Percentiles rank a stretch among this genome's conserved stretches.
Conservation (phyloP, 2,888 invertebrate genomes). For the Hartigia nigra region DNA sequence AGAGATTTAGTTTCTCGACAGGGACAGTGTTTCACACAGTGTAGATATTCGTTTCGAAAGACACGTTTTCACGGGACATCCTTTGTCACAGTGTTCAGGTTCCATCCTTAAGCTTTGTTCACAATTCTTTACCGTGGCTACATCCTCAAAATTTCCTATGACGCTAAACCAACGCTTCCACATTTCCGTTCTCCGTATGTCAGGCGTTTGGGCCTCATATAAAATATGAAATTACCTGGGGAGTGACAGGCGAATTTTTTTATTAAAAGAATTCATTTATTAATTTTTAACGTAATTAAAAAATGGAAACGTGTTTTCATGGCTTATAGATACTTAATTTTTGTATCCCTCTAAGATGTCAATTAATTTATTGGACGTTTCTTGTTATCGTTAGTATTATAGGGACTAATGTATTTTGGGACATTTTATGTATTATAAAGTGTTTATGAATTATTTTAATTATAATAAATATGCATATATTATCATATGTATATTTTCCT, state of each 20-base stretch:
- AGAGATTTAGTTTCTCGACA: background rate
- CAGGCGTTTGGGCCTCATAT: background rate
- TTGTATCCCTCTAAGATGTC: background rate
- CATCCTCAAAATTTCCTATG: background rate
- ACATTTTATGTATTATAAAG: background rate
- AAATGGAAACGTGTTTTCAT: background rate
- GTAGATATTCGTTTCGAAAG: constrained; percentile 24
- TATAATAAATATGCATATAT: background rate
- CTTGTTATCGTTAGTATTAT: background rate
- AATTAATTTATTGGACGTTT: background rate
- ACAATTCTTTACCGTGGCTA: constrained; percentile 14
- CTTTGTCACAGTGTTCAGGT: constrained; percentile 17
- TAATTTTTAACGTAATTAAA: background rate
- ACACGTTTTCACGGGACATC: constrained; percentile 28
- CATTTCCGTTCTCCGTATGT: background rate
- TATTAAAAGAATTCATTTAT: background rate
- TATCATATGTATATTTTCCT: background rate
- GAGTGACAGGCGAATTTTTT: background rate
- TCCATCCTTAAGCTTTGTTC: constrained; percentile 26
- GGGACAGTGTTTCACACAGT: constrained; percentile 16
- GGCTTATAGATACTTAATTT: background rate
- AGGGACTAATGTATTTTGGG: background rate
- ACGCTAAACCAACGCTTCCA: background rate
- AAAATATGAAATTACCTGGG: background rate
- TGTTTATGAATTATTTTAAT: background rate